phyloP scores from a whole-genome alignment of 2,113 vertebrate species.

The Cairina moschata region DNA sequence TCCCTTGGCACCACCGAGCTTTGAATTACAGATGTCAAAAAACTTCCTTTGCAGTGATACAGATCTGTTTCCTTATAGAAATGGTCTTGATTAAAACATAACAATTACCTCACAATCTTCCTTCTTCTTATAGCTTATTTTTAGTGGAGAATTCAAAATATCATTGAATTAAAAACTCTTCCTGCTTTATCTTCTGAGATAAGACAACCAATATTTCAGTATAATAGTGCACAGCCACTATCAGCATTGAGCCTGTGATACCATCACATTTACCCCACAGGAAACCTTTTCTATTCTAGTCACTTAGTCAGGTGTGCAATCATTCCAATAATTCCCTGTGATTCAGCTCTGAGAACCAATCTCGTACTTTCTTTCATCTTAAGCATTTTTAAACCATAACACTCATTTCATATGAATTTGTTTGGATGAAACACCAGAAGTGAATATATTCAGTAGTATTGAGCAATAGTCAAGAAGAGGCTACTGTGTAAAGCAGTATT shows the following conservation, averaged over 20 bases:
- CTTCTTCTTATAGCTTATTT: not conserved
- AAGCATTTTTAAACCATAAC: not conserved
- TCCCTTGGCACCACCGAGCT: not conserved
- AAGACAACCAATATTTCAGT: conserved; percentile 31
- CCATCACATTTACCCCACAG: not conserved
- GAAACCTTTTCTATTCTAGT: not conserved
- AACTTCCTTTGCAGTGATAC: not conserved
- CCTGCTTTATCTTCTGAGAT: conserved; percentile 28
- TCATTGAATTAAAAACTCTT: not conserved
- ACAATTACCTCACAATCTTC: not conserved
- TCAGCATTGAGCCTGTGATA: not conserved
- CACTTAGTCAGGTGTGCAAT: not conserved
- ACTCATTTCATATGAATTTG: not conserved
- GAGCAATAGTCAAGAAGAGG: not conserved
- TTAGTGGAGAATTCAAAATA: not conserved
- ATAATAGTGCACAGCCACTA: not conserved
- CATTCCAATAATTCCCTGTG: not conserved
- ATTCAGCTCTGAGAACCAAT: not conserved
- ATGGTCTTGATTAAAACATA: not conserved
- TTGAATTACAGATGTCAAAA: conserved; percentile 23
- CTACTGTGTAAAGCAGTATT: not conserved
- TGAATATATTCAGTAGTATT: not conserved
- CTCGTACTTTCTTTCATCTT: not conserved
- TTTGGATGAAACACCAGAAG: not conserved
- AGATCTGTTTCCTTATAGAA: conserved; percentile 3